Conservation (phyloP, 2,888 invertebrate genomes). For the Rhimphoctona megacephalus region DNA sequence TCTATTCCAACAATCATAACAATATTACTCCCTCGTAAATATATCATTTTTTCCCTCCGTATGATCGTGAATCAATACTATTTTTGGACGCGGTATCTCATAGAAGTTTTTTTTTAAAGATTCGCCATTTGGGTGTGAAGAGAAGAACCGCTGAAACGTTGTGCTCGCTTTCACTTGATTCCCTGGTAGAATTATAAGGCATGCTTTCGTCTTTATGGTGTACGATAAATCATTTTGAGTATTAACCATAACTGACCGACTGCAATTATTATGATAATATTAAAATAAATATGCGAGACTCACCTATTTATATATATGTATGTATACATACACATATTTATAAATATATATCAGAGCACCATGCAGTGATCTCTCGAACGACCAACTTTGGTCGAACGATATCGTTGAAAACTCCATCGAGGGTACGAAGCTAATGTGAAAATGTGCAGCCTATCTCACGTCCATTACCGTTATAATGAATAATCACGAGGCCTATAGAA, state of each 20-base stretch:
- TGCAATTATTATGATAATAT: conserved; percentile 53
- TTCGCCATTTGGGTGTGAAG: not conserved
- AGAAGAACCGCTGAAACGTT: conserved; percentile 17
- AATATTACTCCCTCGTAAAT: conserved; percentile 6
- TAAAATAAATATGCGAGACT: conserved; percentile 23
- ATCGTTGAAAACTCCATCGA: conserved; percentile 33
- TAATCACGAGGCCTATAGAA: conserved; percentile 35
- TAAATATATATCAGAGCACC: conserved; percentile 10
- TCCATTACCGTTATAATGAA: conserved; percentile 39
- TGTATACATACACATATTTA: not conserved
- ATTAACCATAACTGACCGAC: conserved; percentile 38
- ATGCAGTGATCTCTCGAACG: conserved; percentile 33
- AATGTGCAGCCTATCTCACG: conserved; percentile 37
- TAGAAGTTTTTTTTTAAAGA: not conserved
- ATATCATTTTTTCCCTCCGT: not conserved
- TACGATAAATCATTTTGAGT: conserved; percentile 59
- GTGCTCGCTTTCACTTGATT: conserved; percentile 49
- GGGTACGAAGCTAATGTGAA: conserved; percentile 24
- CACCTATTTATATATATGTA: not conserved
- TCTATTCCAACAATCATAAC: not conserved
- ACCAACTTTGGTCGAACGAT: conserved; percentile 22
- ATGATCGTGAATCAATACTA: not conserved
- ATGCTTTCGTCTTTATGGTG: conserved; percentile 44
- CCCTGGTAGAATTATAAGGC: not conserved
- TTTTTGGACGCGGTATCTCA: not conserved